Evolutionary conservation across 2,797 vertebrate genomes (phyloP).

Genomic region (Gambusia yucatana): DNA sequence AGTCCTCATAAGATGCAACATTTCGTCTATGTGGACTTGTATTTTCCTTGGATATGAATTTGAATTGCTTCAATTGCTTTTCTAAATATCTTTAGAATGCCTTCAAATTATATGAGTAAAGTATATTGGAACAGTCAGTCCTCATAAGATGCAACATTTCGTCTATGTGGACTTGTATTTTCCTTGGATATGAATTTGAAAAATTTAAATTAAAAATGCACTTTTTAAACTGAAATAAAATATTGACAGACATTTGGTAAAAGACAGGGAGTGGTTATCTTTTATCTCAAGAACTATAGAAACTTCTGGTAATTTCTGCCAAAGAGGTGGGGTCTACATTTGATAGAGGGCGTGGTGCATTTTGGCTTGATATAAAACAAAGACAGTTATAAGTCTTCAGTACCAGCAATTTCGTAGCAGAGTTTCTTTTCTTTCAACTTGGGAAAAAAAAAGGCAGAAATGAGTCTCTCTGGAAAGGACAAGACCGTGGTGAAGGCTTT

Average conservation of each 20-base stretch:
- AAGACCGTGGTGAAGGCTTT: conserved; percentile 69
- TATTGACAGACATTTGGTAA: background rate
- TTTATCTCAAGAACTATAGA: conserved; percentile 29
- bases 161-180: background rate
- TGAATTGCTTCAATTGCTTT: background rate
- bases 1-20: background rate
- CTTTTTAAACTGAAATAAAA: background rate
- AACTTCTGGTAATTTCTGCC: conserved; percentile 19
- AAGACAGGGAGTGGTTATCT: conserved; percentile 16
- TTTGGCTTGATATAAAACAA: conserved; percentile 18
- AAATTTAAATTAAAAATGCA: background rate
- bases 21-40: background rate
- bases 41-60: background rate
- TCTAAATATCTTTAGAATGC: background rate
- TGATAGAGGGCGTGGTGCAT: conserved; percentile 21
- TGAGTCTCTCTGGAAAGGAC: conserved; percentile 78
- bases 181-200: background rate
- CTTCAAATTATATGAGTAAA: background rate
- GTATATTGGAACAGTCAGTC: background rate
- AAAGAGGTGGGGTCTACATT: conserved; percentile 15
- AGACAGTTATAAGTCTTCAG: background rate
- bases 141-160: background rate
- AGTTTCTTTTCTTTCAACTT: background rate
- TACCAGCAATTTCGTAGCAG: conserved; percentile 8
- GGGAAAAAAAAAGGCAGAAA: conserved; percentile 31